These are phyloP conservation scores for Cheirogaleus medius DNA, from an alignment of 2,113 vertebrate genomes.

Conservation along the genomic window DNA sequence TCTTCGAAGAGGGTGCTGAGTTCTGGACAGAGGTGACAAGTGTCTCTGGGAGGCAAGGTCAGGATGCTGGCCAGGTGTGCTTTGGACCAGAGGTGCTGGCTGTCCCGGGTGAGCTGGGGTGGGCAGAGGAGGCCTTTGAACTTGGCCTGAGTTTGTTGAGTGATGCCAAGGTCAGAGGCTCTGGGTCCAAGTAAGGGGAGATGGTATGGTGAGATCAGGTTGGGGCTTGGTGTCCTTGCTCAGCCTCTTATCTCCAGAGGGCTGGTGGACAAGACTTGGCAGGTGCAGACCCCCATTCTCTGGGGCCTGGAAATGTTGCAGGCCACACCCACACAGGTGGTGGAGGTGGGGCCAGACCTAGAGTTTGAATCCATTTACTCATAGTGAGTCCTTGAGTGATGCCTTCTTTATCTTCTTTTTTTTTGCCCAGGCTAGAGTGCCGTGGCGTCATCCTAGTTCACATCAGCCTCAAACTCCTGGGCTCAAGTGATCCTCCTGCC, in stretches of 20 bases:
- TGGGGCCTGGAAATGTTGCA: background rate
- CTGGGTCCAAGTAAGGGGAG: background rate
- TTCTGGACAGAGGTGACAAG: slow-evolving; percentile 10
- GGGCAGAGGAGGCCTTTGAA: background rate
- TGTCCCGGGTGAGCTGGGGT: background rate
- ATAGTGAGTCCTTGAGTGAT: background rate
- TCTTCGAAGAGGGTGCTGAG: background rate
- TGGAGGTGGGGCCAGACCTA: background rate
- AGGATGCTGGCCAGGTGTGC: background rate
- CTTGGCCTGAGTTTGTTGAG: background rate
- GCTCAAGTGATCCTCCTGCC: too few relatives aligned
- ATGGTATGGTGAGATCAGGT: background rate
- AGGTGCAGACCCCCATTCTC: too few relatives aligned
- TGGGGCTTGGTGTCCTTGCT: background rate
- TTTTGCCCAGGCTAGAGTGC: too few relatives aligned
- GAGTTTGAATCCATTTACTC: background rate
- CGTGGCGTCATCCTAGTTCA: too few relatives aligned
- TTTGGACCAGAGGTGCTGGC: background rate
- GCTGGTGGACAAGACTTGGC: background rate
- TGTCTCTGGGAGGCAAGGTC: background rate
- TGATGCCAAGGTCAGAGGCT: background rate
- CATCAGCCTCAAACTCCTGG: too few relatives aligned
- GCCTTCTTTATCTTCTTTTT: background rate
- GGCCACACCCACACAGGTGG: background rate
- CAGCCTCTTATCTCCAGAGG: background rate